phyloP scores from a whole-genome alignment of 2,113 vertebrate genomes.

The Lontra canadensis region DNA sequence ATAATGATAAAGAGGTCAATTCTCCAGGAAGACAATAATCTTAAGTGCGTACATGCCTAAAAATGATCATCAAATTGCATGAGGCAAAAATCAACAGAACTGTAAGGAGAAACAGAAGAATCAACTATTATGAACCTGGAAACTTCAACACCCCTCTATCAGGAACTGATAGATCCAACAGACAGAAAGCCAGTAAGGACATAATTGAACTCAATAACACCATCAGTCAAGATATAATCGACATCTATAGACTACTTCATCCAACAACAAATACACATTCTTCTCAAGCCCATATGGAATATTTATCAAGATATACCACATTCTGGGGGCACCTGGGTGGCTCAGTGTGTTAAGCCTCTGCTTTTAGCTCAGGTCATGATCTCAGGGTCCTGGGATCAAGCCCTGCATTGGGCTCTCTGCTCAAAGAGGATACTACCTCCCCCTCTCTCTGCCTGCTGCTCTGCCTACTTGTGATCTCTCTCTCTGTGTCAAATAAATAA shows the following conservation, averaged over 20 bases:
- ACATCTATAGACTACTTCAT: neutral
- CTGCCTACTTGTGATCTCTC: too few species aligned
- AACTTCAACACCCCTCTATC: neutral
- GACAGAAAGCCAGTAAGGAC: neutral
- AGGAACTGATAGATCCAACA: neutral
- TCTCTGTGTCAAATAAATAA: too few species aligned
- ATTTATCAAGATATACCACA: neutral
- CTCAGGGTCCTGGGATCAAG: too few species aligned
- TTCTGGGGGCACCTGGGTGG: too few species aligned
- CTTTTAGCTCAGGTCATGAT: too few species aligned
- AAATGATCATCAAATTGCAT: neutral
- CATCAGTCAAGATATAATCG: neutral
- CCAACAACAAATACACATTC: neutral
- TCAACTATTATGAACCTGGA: neutral
- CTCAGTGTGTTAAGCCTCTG: too few species aligned
- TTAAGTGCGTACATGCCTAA: neutral
- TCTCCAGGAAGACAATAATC: neutral
- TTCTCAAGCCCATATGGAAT: neutral
- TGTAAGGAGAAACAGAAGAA: neutral
- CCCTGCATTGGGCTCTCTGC: too few species aligned
- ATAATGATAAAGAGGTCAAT: neutral
- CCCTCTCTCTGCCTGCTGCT: too few species aligned
- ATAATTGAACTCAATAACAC: neutral
- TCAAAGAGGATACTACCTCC: too few species aligned
- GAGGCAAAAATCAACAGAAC: neutral